phyloP scores from a whole-genome alignment of 2,797 vertebrate genomes.

The Phrynocephalus vlangalii region DNA sequence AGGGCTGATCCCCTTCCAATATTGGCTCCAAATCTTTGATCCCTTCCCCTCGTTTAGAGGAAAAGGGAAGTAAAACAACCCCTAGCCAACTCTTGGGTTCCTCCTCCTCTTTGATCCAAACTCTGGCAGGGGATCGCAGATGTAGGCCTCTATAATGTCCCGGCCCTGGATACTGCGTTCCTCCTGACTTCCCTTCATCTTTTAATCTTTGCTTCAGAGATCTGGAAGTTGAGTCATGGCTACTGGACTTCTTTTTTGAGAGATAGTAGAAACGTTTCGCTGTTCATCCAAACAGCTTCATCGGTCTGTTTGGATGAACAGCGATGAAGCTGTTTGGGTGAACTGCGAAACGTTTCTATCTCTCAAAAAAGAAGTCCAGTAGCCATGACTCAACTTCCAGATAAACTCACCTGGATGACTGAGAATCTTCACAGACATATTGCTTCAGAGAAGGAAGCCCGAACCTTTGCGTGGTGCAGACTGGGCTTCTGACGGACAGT shows the following conservation, averaged over 20 bases:
- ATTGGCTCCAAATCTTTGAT: constrained; percentile 33
- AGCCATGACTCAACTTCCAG: too few relatives aligned
- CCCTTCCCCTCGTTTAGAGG: neutral
- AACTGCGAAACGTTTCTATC: too few relatives aligned
- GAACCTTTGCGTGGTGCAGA: neutral
- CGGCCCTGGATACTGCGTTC: neutral
- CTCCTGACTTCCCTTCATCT: constrained; percentile 34
- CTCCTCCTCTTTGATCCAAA: neutral
- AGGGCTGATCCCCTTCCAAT: neutral
- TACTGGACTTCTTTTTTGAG: neutral
- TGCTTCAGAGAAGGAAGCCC: neutral
- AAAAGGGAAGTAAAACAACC: neutral
- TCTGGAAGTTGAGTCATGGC: too few relatives aligned
- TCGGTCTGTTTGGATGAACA: too few relatives aligned
- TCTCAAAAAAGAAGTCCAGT: too few relatives aligned
- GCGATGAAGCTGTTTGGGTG: too few relatives aligned
- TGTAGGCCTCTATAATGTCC: neutral
- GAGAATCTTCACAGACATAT: neutral
- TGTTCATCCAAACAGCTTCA: too few relatives aligned
- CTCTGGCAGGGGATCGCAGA: neutral
- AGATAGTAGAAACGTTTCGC: too few relatives aligned
- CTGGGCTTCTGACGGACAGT: neutral
- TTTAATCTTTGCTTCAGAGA: neutral
- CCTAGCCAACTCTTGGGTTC: neutral
- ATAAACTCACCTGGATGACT: too few relatives aligned